Base-by-base conservation (phyloP, 1,140 invertebrate species). In the Drosophila mauritiana region DNA sequence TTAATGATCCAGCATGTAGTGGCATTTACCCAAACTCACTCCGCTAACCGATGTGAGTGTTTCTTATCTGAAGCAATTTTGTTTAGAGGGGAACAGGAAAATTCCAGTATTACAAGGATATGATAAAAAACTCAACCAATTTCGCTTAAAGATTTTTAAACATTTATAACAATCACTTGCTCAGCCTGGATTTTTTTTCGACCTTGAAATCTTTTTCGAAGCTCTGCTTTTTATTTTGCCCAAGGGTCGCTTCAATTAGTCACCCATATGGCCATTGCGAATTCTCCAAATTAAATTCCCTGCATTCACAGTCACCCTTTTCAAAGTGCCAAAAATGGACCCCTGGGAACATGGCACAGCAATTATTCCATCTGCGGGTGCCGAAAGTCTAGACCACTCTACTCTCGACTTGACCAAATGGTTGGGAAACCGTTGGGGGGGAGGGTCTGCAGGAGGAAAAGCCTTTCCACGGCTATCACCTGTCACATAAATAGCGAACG, bases 1-100 rank as follows among this genome's bases (percentile, higher is more conserved):
- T 85, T 84, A 84, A 84, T 84, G 80, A 85, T 85, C 81, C 83
- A 54, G 54, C 77, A 80, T 85, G 72, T 76, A 85, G 77, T 80
- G 61, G 43, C 59, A 78, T 37, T 56, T 40, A 20, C 69, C 64
- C 25, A 57, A 57, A 70, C 64, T 45, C 31, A 45, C 46, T 67
- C 15, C 39, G 8, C 22, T 51, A 40, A 52, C 13, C 46, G 37
- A 17, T 49, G 6, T 15, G 43, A 36, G 51, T 67, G 73, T 78
- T 61, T 80, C 52, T 34, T 67, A 78, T 78, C 68, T 78, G 56
- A 59, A 61, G 54, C 25, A 70, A 53, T 70, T 85, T 85, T 37
- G 69, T 58, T 58, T 78, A 64, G 10, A 12, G 25, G 1, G 12
- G 17, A 20, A 13, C 6, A 12, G 7, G 6, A 7, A 31, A 31